Conservation (phyloP, 2,888 invertebrate species). For the Leptopterna dolabrata region DNA sequence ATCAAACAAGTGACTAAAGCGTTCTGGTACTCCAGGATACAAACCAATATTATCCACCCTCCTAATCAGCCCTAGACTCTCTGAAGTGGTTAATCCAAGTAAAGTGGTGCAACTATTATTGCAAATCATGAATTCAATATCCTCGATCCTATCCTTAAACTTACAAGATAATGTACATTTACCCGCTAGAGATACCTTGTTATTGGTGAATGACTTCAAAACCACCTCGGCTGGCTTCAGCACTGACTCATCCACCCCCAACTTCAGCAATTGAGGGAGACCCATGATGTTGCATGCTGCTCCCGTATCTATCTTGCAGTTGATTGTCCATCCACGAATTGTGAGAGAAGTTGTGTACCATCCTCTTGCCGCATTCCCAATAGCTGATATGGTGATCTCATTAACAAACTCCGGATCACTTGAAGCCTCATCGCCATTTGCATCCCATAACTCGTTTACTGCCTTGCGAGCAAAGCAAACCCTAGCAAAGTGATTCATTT, state of each 20-base stretch:
- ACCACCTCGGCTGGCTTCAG: not conserved
- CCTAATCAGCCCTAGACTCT: not conserved
- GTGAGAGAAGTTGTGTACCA: constrained; percentile 9
- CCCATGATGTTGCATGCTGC: constrained; percentile 18
- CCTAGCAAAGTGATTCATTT: not conserved
- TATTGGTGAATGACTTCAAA: not conserved
- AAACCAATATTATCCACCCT: not conserved
- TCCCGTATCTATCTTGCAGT: constrained; percentile 19
- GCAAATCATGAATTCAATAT: not conserved
- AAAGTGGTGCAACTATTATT: not conserved
- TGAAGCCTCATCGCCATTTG: not conserved
- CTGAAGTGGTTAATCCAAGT: not conserved
- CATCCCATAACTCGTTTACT: not conserved
- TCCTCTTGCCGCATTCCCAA: not conserved
- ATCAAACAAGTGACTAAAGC: not conserved
- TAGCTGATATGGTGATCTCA: not conserved
- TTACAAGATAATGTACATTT: not conserved
- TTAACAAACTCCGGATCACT: constrained; percentile 16
- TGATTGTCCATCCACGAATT: not conserved
- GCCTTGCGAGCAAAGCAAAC: not conserved
- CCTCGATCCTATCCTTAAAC: not conserved
- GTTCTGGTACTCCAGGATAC: not conserved
- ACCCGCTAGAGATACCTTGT: constrained; percentile 12
- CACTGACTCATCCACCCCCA: not conserved
- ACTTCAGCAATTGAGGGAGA: not conserved